Percentiles rank a stretch among this genome's conserved stretches.
phyloP scores from a whole-genome alignment of 2,888 invertebrate species.

The Sympetrum striolatum region DNA sequence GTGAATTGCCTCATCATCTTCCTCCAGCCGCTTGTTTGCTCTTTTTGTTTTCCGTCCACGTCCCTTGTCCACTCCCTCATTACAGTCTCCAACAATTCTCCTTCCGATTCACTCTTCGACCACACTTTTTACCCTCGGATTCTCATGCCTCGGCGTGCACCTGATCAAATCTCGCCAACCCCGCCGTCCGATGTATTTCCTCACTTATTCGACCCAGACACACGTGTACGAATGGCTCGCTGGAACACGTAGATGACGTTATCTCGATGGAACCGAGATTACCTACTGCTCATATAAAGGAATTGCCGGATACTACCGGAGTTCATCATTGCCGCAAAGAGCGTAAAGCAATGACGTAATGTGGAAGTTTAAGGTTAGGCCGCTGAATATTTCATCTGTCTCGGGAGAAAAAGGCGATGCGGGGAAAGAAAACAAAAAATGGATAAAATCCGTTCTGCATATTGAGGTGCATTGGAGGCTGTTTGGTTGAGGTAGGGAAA shows the following conservation, averaged over 20 bases:
- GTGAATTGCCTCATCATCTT: too few relatives aligned
- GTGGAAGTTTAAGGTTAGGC: not conserved
- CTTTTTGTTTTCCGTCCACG: too few relatives aligned
- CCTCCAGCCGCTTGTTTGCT: too few relatives aligned
- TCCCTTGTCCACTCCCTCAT: too few relatives aligned
- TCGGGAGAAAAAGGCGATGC: not conserved
- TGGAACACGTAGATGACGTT: not conserved
- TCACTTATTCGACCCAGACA: not conserved
- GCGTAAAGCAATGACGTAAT: not conserved
- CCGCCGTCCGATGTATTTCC: too few relatives aligned
- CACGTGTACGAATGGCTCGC: not conserved
- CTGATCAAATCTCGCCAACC: too few relatives aligned
- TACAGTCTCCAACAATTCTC: too few relatives aligned
- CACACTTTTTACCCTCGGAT: too few relatives aligned
- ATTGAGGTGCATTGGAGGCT: not conserved
- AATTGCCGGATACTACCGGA: not conserved
- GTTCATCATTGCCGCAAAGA: not conserved
- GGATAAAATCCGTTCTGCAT: not conserved
- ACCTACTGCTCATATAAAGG: not conserved
- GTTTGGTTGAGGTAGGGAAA: not conserved
- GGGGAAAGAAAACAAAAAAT: not conserved
- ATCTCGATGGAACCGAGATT: not conserved
- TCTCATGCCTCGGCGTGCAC: too few relatives aligned
- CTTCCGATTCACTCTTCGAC: too few relatives aligned
- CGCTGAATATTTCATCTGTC: not conserved